Conservation (phyloP, 2,113 vertebrate genomes). For the Zosterops japonicus region DNA sequence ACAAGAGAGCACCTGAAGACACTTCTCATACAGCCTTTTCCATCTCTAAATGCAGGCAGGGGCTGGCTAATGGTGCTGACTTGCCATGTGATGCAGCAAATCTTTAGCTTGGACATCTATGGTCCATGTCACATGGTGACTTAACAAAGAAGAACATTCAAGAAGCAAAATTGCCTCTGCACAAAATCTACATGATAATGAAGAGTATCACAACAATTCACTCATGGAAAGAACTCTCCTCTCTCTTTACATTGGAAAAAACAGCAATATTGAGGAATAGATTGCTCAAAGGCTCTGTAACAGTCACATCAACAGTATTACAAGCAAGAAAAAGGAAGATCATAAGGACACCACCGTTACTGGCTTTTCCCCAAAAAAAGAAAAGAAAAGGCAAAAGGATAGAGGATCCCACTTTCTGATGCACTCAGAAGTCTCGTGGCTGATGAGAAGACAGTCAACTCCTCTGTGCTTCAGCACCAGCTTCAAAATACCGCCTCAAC, state of each 20-base stretch:
- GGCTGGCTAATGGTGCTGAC: background rate
- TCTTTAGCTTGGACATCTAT: background rate
- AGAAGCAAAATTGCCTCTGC: background rate
- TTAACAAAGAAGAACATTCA: background rate
- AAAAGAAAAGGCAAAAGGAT: background rate
- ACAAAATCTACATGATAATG: background rate
- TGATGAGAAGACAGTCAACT: background rate
- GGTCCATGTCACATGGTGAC: background rate
- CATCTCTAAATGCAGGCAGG: background rate
- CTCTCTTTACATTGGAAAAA: background rate
- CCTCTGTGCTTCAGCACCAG: background rate
- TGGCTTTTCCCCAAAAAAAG: background rate
- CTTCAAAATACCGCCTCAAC: background rate
- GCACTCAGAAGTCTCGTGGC: background rate
- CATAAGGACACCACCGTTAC: background rate
- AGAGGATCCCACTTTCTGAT: background rate
- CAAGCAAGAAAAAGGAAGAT: background rate
- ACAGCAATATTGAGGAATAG: background rate
- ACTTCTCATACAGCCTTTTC: background rate
- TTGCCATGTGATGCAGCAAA: background rate
- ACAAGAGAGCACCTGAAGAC: conserved; percentile 15
- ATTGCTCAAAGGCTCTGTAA: background rate
- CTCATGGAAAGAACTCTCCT: background rate
- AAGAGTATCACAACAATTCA: background rate
- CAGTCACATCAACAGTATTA: background rate